Percentiles rank a stretch among this genome's conserved stretches.
These are phyloP conservation scores for Limnephilus auricula DNA, from an alignment of 2,888 invertebrate genomes.

Conservation along the genomic window DNA sequence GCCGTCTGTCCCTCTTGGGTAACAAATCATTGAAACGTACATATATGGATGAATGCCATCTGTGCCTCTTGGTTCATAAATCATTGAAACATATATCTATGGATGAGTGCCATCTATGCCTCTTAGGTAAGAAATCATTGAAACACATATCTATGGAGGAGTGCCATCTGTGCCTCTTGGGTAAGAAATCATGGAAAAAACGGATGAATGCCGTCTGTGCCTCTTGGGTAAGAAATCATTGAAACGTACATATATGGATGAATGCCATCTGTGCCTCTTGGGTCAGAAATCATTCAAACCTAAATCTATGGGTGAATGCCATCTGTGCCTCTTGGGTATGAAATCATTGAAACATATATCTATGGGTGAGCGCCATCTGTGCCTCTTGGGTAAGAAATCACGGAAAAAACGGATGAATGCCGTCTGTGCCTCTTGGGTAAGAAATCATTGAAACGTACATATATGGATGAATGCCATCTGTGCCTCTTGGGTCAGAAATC, in stretches of 20 bases:
- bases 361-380: no score
- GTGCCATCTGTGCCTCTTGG: conserved; percentile 29
- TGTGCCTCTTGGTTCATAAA: not conserved
- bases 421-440: not conserved
- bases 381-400: no score
- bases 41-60: not conserved
- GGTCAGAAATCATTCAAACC: not conserved
- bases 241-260: no score
- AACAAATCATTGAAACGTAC: not conserved
- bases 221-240: no score
- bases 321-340: not conserved
- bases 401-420: no score
- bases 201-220: no score
- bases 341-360: no score
- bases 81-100: not conserved
- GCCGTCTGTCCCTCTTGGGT: no score
- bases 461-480: conserved; percentile 8
- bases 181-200: not conserved
- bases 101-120: not conserved
- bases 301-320: conserved; percentile 7
- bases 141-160: conserved; percentile 41
- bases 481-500: not conserved
- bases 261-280: not conserved
- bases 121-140: not conserved
- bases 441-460: not conserved